phyloP scores from a whole-genome alignment of 2,113 vertebrate genomes.

The Kryptolebias marmoratus region DNA sequence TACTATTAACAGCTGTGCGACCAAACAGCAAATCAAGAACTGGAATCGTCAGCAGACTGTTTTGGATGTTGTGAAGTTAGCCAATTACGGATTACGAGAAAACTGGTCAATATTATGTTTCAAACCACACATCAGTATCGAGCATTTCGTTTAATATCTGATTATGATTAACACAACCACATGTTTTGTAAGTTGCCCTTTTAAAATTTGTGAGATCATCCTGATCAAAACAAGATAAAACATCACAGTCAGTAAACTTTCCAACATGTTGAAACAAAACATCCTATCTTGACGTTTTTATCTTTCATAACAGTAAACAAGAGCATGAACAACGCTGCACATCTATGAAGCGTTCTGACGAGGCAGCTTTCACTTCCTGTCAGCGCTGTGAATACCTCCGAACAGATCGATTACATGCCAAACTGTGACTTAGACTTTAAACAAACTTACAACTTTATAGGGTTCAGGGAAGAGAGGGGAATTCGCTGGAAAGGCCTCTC shows the following conservation, averaged over 20 bases:
- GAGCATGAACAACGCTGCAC: not conserved
- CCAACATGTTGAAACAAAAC: not conserved
- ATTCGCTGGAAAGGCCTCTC: constrained; percentile 96
- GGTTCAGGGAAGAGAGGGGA: constrained; percentile 98
- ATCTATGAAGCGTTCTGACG: not conserved
- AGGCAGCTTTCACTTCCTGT: constrained; percentile 31
- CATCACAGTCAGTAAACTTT: not conserved
- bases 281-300: not conserved
- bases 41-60: not conserved
- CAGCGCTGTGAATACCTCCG: constrained; percentile 12
- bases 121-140: not conserved
- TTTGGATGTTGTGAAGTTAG: not conserved
- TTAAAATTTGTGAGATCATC: not conserved
- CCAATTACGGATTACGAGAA: not conserved
- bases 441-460: constrained; percentile 96
- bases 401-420: constrained; percentile 29
- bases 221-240: constrained; percentile 4
- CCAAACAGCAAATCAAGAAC: constrained; percentile 17
- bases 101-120: not conserved
- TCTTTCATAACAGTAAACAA: not conserved
- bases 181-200: not conserved
- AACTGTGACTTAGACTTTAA: constrained; percentile 24
- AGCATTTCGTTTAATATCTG: not conserved
- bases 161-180: not conserved
- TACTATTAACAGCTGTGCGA: constrained; percentile 27